Conservation (phyloP, 2,113 vertebrate genomes). For the Picathartes gymnocephalus region DNA sequence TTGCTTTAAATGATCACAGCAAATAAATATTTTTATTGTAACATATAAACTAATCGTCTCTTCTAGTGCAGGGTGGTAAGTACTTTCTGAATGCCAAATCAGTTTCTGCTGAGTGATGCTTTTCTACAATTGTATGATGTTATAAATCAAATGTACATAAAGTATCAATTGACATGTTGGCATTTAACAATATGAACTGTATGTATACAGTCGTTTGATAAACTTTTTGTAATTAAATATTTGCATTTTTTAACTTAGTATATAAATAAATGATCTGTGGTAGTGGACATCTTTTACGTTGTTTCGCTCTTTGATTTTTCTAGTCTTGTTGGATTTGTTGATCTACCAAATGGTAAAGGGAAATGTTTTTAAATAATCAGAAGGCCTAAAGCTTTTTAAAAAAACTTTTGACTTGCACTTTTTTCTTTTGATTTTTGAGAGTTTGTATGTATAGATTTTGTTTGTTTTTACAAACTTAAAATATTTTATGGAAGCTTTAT, state of each 20-base stretch:
- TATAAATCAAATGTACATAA: slow-evolving; percentile 70
- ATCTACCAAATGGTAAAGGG: neutral
- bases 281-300: slow-evolving; percentile 26
- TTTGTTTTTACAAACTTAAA: neutral
- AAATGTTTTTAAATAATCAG: neutral
- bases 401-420: neutral
- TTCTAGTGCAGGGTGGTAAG: slow-evolving; percentile 51
- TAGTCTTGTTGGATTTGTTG: neutral
- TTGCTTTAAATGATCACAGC: slow-evolving; percentile 57
- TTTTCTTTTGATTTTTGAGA: neutral
- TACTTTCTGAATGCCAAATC: slow-evolving; percentile 72
- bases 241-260: slow-evolving; percentile 79
- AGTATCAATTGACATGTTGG: slow-evolving; percentile 50
- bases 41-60: slow-evolving; percentile 41
- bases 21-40: slow-evolving; percentile 64
- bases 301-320: neutral
- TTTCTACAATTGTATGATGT: slow-evolving; percentile 60
- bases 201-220: slow-evolving; percentile 78
- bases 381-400: neutral
- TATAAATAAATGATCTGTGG: slow-evolving; percentile 76
- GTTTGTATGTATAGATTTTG: neutral
- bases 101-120: slow-evolving; percentile 51
- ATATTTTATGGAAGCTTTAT: neutral
- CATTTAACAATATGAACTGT: slow-evolving; percentile 68
- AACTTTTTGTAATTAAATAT: slow-evolving; percentile 78